Base-by-base conservation (phyloP, 2,888 invertebrate genomes). In the Athetis lepigone region DNA sequence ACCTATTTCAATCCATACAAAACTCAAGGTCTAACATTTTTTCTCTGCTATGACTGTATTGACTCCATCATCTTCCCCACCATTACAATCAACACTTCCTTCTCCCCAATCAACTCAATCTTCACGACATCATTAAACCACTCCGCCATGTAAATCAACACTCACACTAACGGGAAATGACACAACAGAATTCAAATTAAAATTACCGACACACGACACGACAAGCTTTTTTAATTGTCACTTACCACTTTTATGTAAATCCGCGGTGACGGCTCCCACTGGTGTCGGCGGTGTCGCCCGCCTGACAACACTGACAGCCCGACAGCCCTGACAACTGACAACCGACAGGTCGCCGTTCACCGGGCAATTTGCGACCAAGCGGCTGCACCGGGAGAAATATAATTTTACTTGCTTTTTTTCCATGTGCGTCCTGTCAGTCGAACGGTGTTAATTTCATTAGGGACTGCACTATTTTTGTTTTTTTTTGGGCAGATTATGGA, bases 241-340 rank as follows among this genome's bases (percentile, higher is more conserved):
- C 84, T 88, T 89, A 87, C 85, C 87, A 88, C 87, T 90, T 90
- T 90, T 91, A 93, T 92, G 93, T 91, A 90, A 92, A 92, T 92
- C 90, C 88, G 85, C 83, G 89, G 82, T 84, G 88, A 83, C 88
- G 81, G 84, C 83, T 84, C 84, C 82, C 83, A 84, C 82, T 83
- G 85, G 85, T 88, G 89, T 90, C 91, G 87, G 73, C 71, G 65
- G 64, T 77, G 47, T 33, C 50, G 89, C 85, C 89, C 87, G 83
- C 66, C 73, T 87, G 92, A 90, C 91, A 90, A 81, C 77, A 13
- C 75, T 61, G 89, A 88, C 89, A 87, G 81, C 63, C 71, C 86
- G 92, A 90, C 91, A 90, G 82, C 77, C 74, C 81, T 86, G 92
- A 92, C 91, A 88, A 81, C 82, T 86, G 91, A 91, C 91, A 91